Percentiles rank a stretch among this genome's conserved stretches.
Conservation (phyloP, 2,888 invertebrate species). For the Sthenelais limicola region DNA sequence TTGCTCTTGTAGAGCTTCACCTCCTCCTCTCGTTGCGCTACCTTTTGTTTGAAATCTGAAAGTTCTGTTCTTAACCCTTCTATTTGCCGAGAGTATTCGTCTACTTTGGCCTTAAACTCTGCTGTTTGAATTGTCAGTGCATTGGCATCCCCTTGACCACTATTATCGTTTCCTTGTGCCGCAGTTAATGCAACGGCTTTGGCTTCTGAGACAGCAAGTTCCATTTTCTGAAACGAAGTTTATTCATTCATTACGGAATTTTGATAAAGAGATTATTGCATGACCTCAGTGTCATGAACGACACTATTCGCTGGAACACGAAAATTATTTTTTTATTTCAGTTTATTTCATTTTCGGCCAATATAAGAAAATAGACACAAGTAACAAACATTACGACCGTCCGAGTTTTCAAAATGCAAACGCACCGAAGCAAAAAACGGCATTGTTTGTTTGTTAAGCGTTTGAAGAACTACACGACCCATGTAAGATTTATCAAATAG, state of each 20-base stretch:
- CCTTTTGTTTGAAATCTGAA: conserved; percentile 39
- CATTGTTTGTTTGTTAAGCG: no score
- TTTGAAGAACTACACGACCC: no score
- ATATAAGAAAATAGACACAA: no score
- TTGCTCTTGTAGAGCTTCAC: conserved; percentile 50
- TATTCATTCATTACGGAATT: background rate
- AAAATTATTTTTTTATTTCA: background rate
- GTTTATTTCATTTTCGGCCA: no score
- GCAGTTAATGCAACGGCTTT: conserved; percentile 52
- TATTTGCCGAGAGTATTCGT: background rate
- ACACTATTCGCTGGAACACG: background rate
- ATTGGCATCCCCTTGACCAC: no score
- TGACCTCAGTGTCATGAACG: background rate
- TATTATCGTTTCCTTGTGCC: conserved; percentile 60
- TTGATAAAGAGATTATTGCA: background rate
- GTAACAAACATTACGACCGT: no score
- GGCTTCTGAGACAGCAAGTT: conserved; percentile 58
- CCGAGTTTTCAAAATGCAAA: no score
- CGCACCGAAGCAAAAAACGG: no score
- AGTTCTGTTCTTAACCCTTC: conserved; percentile 27
- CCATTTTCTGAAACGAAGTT: conserved; percentile 55
- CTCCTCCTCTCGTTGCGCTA: conserved; percentile 50
- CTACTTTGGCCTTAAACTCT: no score
- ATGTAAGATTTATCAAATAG: no score
- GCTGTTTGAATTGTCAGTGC: no score